phyloP scores from a whole-genome alignment of 2,888 invertebrate genomes.

The Plemyria rubiginata region DNA sequence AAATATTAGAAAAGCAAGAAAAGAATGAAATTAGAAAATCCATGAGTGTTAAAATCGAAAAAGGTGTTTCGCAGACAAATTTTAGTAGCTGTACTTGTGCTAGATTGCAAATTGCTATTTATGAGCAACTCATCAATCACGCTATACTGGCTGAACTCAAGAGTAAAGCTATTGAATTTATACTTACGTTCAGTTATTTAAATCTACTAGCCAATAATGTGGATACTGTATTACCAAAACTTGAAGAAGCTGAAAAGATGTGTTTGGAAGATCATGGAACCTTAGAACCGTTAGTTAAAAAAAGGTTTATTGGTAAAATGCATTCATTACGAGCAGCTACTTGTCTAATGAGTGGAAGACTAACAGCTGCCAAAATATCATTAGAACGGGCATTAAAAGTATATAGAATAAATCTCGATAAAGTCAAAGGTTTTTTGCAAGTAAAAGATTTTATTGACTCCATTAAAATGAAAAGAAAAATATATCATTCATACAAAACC shows the following conservation, averaged over 20 bases:
- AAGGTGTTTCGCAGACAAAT: conserved; percentile 65
- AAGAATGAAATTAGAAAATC: conserved; percentile 46
- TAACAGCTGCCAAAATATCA: conserved; percentile 59
- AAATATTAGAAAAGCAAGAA: conserved; percentile 42
- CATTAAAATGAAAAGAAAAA: conserved; percentile 55
- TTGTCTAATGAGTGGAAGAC: conserved; percentile 55
- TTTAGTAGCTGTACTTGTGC: conserved; percentile 70
- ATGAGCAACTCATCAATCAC: conserved; percentile 71
- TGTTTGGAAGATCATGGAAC: conserved; percentile 48
- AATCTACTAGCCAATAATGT: conserved; percentile 62
- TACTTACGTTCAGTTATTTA: conserved; percentile 62
- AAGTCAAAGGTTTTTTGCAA: conserved; percentile 58
- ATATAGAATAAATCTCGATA: conserved; percentile 63
- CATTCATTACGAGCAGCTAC: conserved; percentile 67
- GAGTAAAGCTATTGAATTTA: conserved; percentile 65
- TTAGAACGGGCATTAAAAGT: conserved; percentile 63
- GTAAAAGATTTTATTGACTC: conserved; percentile 50
- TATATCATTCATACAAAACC: conserved; percentile 54
- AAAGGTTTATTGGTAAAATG: conserved; percentile 66
- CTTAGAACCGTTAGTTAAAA: conserved; percentile 53
- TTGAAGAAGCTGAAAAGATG: conserved; percentile 65
- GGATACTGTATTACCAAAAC: conserved; percentile 57
- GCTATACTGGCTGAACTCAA: conserved; percentile 72
- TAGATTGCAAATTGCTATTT: conserved; percentile 67
- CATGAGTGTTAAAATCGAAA: conserved; percentile 63